Evolutionary conservation across 2,113 vertebrate species (phyloP), one percentile per base, ranked within the genome.

Genomic region (Odobenus rosmarus): DNA sequence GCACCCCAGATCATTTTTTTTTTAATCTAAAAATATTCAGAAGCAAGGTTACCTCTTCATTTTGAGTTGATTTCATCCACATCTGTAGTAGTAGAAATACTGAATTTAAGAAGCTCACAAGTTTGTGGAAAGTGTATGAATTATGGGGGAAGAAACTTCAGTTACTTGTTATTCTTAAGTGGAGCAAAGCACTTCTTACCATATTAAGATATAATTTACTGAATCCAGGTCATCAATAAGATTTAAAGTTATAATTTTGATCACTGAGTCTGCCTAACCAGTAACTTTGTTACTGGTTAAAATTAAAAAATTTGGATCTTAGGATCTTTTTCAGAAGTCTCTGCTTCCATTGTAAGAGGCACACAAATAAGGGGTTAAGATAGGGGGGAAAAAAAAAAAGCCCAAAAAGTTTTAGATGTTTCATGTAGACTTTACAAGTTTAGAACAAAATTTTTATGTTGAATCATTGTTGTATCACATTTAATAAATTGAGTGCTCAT

Each of bases 201-300:
- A 33, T 87, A 83, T 79, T 72, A 87, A 57, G 67, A 33, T 64
- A 59, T 69, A 92, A 7, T 86, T 55, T 69, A 85, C 16, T 12
- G 46, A 85, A 42, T 77, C 36, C 51, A 91, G 19, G 14, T 19
- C 51, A 21, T 90, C 88, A 90, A 1, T 87, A 67, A 86, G 28
- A 39, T 89, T 94, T 95, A 91, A 79, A 74, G 51, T 83, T 80
- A 89, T 2, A 36, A 71, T 94, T 86, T 92, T 89, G 31, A 77
- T 76, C 62, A 33, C 33, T 51, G 15, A 21, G 21, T 84, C 72
- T 87, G 16, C 24, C 36, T 93, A 33, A 49, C 7, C 12, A 55
- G 69, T 74, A 49, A 67, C 18, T 95, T 93, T 57, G 61, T 95
- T 94, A 39, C 69, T 39, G 39, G 39, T 39, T 4, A 39, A 39